Percentiles rank a stretch among this genome's conserved stretches.
phyloP scores from a whole-genome alignment of 2,888 invertebrate genomes.

The Hipparchia semele region DNA sequence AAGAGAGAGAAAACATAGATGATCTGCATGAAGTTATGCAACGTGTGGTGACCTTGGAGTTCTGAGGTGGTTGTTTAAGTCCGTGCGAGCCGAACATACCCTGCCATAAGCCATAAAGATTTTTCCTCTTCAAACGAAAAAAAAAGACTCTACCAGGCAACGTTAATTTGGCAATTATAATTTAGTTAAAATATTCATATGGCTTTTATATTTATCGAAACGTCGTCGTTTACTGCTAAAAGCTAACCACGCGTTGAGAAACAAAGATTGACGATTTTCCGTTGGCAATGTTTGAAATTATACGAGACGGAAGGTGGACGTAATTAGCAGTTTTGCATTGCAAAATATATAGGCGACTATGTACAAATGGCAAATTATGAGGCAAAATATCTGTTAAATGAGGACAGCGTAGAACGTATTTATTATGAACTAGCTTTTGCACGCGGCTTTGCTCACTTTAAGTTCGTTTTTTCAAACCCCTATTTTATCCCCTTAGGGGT shows the following conservation, averaged over 20 bases:
- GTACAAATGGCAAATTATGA: conserved; percentile 2
- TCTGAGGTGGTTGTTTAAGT: no score
- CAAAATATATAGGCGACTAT: conserved; percentile 13
- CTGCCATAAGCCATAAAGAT: no score
- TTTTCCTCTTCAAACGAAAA: no score
- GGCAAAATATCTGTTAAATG: background rate
- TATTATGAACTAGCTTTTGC: background rate
- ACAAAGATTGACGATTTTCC: conserved; percentile 25
- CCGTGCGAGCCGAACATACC: no score
- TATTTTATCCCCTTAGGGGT: no score
- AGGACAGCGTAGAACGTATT: background rate
- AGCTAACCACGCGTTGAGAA: conserved; percentile 14
- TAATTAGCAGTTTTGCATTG: conserved; percentile 17
- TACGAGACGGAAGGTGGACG: conserved; percentile 8
- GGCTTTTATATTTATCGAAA: background rate
- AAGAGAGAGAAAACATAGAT: no score
- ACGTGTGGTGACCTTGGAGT: no score
- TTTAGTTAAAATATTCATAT: background rate
- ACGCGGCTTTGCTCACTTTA: no score
- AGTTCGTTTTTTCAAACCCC: no score
- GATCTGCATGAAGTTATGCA: no score
- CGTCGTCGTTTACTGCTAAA: background rate
- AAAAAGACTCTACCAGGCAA: background rate
- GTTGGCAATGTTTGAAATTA: conserved; percentile 6
- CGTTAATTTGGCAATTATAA: background rate